phyloP scores from a whole-genome alignment of 2,888 invertebrate genomes.

The Phalangium opilio region DNA sequence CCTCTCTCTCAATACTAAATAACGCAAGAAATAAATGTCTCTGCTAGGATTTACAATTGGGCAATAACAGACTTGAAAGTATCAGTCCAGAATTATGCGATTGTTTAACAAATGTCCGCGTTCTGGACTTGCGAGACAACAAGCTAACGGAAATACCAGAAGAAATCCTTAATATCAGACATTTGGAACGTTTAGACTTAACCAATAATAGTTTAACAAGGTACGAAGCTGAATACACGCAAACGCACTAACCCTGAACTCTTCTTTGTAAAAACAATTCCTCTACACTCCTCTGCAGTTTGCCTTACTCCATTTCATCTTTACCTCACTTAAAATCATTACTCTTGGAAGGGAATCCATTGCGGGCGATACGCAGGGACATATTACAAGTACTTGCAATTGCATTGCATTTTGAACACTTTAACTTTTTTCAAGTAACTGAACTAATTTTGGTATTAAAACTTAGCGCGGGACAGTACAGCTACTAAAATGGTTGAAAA shows the following conservation, averaged over 20 bases:
- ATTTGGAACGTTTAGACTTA: constrained; percentile 64
- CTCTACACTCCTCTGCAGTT: constrained; percentile 32
- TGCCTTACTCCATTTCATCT: constrained; percentile 50
- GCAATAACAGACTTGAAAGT: constrained; percentile 8
- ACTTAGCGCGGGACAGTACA: constrained; percentile 54
- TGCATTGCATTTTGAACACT: neutral
- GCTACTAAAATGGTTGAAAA: constrained; percentile 50
- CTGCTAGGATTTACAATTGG: constrained; percentile 15
- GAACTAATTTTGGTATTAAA: neutral
- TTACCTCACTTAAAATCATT: constrained; percentile 66
- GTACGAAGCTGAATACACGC: no score
- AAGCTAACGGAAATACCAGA: constrained; percentile 59
- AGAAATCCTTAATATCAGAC: constrained; percentile 55
- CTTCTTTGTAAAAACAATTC: neutral
- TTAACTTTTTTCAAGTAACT: neutral
- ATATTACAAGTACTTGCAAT: constrained; percentile 43
- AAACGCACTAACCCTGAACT: neutral
- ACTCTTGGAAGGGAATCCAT: constrained; percentile 68
- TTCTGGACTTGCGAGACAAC: constrained; percentile 63
- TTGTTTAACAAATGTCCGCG: constrained; percentile 43
- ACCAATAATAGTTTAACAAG: constrained; percentile 54
- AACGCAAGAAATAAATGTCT: constrained; percentile 1
- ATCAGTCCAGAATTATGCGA: constrained; percentile 11
- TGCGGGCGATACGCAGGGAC: constrained; percentile 64
- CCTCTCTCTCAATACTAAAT: no score